Conservation (phyloP, 2,113 vertebrate species). For the Chiloscyllium plagiosum region DNA sequence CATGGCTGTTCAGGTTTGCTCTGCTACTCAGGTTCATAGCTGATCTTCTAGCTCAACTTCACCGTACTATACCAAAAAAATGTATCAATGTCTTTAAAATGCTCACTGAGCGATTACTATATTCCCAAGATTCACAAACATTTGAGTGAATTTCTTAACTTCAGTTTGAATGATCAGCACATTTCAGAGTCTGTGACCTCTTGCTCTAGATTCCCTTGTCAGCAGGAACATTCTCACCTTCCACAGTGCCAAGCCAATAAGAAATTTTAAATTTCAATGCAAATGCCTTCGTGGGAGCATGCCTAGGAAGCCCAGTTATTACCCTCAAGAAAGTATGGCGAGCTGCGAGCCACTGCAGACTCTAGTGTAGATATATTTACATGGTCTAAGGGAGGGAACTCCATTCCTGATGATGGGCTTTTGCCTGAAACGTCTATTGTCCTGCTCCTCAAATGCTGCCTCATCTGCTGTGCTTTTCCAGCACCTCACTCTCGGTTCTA, state of each 20-base stretch:
- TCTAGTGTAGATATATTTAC: too few relatives aligned
- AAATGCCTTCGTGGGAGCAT: background rate
- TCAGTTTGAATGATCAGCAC: background rate
- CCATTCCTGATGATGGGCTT: too few relatives aligned
- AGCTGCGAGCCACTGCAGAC: background rate
- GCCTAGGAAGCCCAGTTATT: background rate
- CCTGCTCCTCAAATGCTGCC: too few relatives aligned
- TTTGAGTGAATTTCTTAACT: background rate
- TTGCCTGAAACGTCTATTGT: too few relatives aligned
- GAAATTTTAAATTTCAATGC: background rate
- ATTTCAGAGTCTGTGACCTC: background rate
- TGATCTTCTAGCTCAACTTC: background rate
- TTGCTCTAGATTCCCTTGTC: background rate
- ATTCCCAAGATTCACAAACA: background rate
- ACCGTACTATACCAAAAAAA: background rate
- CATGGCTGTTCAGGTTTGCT: background rate
- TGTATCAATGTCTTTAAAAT: background rate
- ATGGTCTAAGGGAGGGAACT: too few relatives aligned
- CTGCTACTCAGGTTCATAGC: background rate
- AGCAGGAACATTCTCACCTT: background rate
- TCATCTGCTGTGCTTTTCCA: too few relatives aligned
- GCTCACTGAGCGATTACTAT: background rate
- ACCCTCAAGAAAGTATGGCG: background rate
- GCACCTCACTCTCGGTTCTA: too few relatives aligned
- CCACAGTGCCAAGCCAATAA: background rate